A percentile compares a stretch with the other conserved stretches of the same genome.
Conservation (phyloP, 2,797 vertebrate species). For the Danio aesculapii region DNA sequence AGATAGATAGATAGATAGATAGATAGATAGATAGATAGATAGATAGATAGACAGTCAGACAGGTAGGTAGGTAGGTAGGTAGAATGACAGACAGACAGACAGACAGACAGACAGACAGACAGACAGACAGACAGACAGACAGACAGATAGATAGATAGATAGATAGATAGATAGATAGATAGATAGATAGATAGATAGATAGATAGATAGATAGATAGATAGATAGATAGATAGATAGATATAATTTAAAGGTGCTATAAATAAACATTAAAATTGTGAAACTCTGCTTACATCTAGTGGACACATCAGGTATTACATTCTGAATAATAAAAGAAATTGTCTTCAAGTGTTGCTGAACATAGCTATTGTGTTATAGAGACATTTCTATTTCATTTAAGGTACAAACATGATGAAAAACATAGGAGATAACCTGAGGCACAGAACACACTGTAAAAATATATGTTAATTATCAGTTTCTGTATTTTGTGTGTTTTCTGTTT, state of each 20-base stretch:
- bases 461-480: too few species aligned
- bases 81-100: too few species aligned
- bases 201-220: not conserved
- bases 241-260: not conserved
- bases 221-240: not conserved
- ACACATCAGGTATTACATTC: not conserved
- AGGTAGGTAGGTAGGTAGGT: not conserved
- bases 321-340: not conserved
- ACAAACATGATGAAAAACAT: not conserved
- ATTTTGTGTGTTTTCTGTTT: too few species aligned
- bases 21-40: not conserved
- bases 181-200: not conserved
- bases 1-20: too few species aligned
- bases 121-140: too few species aligned
- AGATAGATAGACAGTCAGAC: not conserved
- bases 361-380: too few species aligned
- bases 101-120: too few species aligned
- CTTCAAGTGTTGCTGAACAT: not conserved
- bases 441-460: too few species aligned
- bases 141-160: too few species aligned
- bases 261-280: not conserved
- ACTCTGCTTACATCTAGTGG: conserved; percentile 28
- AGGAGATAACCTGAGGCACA: not conserved
- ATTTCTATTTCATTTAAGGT: not conserved
- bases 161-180: too few species aligned